Evolutionary conservation across 2,888 invertebrate genomes (phyloP), one percentile per base, ranked within the genome.

Genomic region (Bellardia bayeri): DNA sequence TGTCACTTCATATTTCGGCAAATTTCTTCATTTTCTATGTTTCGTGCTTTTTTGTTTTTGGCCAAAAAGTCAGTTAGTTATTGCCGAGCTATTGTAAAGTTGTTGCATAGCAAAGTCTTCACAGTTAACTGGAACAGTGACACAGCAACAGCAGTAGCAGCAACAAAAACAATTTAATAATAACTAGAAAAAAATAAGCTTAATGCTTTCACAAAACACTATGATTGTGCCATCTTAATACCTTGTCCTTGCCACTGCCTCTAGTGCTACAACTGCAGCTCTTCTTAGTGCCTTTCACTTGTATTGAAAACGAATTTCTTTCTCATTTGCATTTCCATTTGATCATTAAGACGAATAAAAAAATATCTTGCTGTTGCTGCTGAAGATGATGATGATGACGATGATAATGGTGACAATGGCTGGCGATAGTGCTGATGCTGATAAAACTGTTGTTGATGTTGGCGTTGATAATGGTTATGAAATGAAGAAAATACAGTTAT

Each of bases 401-500:
- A 13, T 33, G 61, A 68, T 74, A 42, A 66, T 56, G 49, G 3
- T 45, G 58, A 16, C 45, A 14, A 9, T 37, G 11, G 37, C 37
- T 56, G 76, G n/a, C 45, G 63, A 14, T 49, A 23, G 11, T 14
- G 9, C 6, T 72, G 71, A 16, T 49, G 56, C 14, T 74, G 56
- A 66, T 56, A 23, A 16, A 49, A 49, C 8, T 82, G 23, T n/a
- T 68, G 61, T 69, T 75, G 74, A 72, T 61, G 84, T 58, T 74
- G 66, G 13, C n/a, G 66, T 74, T 75, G 68, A 80, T 69, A 75
- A 63, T 75, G 51, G 33, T 16, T 74, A 80, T 68, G 37, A 85
- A 85, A 56, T 56, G 56, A 56, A 72, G 74, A 23, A 37, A 79
- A 80, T 69, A 61, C 66, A 74, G 68, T 68, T 69, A 69, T 85